Base-by-base conservation (phyloP, 2,888 invertebrate genomes). In the Catocala fraxini region DNA sequence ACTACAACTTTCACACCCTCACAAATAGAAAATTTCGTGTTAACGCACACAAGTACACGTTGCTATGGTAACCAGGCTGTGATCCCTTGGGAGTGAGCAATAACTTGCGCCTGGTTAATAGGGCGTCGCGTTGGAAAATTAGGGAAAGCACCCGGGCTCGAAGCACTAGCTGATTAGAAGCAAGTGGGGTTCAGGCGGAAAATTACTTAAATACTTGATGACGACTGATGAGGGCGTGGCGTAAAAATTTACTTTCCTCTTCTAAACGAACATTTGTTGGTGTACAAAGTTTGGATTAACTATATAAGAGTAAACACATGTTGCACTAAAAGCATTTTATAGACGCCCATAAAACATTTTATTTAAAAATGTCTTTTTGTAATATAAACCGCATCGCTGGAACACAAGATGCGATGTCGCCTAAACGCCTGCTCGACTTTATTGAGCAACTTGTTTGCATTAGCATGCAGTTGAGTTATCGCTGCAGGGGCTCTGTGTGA, bases 71-170 rank as follows among this genome's bases (percentile, higher is more conserved):
- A 91, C 90, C 68, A 68, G 68, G 74, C 78, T 76, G 80, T 81
- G 84, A 88, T 89, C 89, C 88, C 89, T 85, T 79, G 81, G 80
- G 86, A 88, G 81, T 79, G 82, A 82, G 87, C 86, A 87, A 91
- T 91, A 89, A 90, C 86, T 89, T 85, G 86, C 82, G 88, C 85
- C 87, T 85, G 84, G 86, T 89, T 92, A 91, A 90, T 90, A 88
- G 88, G 87, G 88, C 89, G 89, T 87, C 90, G 84, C 86, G 86
- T 46, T 15, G 46, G 46, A 86, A 91, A 92, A 91, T 92, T 91
- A 90, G 89, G 88, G 80, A 89, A 89, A 89, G 83, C 87, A 86
- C 75, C 87, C 87, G 74, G 71, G 77, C 80, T 81, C 81, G 81
- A 80, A 86, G 87, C 86, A 88, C 89, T 87, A 87, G 83, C 86